A percentile compares a stretch with the other conserved stretches of the same genome.
phyloP scores from a whole-genome alignment of 2,888 invertebrate genomes.

The Ellobium chinense region DNA sequence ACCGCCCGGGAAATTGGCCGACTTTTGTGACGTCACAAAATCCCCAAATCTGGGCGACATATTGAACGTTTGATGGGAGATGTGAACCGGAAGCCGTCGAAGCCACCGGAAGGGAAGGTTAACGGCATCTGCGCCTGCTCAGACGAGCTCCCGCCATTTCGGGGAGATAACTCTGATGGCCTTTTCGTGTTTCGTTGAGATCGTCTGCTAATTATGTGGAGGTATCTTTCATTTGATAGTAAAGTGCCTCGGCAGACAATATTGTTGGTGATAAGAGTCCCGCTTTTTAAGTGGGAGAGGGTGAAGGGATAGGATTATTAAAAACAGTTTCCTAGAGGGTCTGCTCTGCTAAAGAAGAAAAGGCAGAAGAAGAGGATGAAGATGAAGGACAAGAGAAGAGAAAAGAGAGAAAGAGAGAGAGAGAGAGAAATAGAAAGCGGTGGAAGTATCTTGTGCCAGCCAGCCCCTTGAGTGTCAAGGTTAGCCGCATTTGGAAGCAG shows the following conservation, averaged over 20 bases:
- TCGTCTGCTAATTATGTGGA: slow-evolving; percentile 27
- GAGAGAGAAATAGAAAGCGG: too few species aligned
- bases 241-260: neutral
- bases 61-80: slow-evolving; percentile 32
- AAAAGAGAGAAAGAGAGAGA: neutral
- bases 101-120: slow-evolving; percentile 37
- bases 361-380: too few species aligned
- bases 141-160: neutral
- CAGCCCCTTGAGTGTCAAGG: too few species aligned
- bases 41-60: slow-evolving; percentile 1
- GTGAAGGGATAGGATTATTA: too few species aligned
- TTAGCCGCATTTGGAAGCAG: too few species aligned
- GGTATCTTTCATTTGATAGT: slow-evolving; percentile 19
- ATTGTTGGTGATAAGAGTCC: neutral
- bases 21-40: slow-evolving; percentile 15
- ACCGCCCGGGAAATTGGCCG: neutral
- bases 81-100: slow-evolving; percentile 34
- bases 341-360: neutral
- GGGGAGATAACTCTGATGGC: slow-evolving; percentile 45
- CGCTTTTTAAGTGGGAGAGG: neutral
- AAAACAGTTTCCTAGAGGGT: neutral
- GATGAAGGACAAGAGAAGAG: neutral
- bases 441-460: too few species aligned
- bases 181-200: slow-evolving; percentile 40
- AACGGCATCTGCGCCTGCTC: slow-evolving; percentile 34